Conservation (phyloP, 2,113 vertebrate genomes). For the Holacanthus passer region DNA sequence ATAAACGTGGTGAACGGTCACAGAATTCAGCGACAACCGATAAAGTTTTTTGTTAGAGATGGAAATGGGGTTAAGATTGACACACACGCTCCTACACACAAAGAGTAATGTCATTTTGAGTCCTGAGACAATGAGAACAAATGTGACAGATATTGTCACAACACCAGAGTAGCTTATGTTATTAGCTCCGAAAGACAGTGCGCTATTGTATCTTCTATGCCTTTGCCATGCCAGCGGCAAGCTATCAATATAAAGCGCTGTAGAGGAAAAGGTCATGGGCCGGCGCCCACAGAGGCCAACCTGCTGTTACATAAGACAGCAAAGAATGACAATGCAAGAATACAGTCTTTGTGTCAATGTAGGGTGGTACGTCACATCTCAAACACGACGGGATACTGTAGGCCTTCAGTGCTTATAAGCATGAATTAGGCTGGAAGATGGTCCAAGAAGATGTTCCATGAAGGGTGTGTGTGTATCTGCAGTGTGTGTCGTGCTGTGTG, state of each 20-base stretch:
- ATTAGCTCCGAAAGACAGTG: constrained; percentile 38
- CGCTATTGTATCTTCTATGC: constrained; percentile 46
- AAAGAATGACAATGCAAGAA: constrained; percentile 61
- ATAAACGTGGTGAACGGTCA: not conserved
- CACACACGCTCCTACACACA: not conserved
- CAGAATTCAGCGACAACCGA: too few species aligned
- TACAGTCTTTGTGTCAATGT: constrained; percentile 70
- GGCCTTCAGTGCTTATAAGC: constrained; percentile 30
- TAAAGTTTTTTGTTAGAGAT: not conserved
- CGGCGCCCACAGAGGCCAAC: constrained; percentile 59
- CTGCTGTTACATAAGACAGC: constrained; percentile 63
- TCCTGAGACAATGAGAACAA: not conserved
- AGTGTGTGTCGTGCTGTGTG: constrained; percentile 22
- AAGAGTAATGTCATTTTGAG: not conserved
- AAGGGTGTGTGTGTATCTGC: constrained; percentile 41
- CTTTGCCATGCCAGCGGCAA: constrained; percentile 48
- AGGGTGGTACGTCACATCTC: constrained; percentile 40
- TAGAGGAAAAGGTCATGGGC: constrained; percentile 65
- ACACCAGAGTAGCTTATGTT: not conserved
- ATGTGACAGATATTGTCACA: constrained; percentile 2
- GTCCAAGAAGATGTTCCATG: constrained; percentile 48
- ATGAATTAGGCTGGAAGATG: constrained; percentile 56
- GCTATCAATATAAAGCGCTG: constrained; percentile 57
- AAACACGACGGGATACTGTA: constrained; percentile 36
- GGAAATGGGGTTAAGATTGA: too few species aligned